Base-by-base conservation (phyloP, 1,140 invertebrate species). In the Coenobita brevimanus region DNA sequence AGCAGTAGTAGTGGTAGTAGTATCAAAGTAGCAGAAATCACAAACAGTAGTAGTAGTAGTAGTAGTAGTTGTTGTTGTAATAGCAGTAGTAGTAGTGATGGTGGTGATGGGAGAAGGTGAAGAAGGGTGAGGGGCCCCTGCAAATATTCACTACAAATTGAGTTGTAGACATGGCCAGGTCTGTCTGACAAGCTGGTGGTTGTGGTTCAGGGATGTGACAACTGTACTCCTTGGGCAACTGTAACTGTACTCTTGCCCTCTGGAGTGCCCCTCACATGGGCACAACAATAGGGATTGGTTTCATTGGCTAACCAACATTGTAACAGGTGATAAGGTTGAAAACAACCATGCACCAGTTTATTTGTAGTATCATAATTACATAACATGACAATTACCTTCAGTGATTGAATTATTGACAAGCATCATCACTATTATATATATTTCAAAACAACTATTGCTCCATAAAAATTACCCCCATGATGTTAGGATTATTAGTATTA, bases 381-480 rank as follows among this genome's bases (percentile, higher is more conserved):
- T 87, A 87, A 87, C 85, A 87, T 87, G 76, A 87, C 85, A 87
- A 87, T 87, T 89, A 89, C 75, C 81, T 71, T 83, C 62, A 83
- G 81, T 83, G 88, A 83, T 83, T 83, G 75, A 89, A 89, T 83
- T 83, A 83, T 83, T 83, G 80, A 83, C 81, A 89, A 89, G 80
- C 80, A 89, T 82, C 88, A 89, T 89, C 81, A 84, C 88, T 83
- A 89, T 89, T 83, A 82, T 89, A 89, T 79, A 79, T 83, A 89
- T 46, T 89, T 89, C 80, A 89, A 89, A 89, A 89, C 88, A 89
- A 89, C 82, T 89, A 89, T 89, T 84, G 81, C 82, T 83, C 82
- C 80, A 89, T 89, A 84, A 84, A 89, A 89, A 89, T 60, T 73
- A 89, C 81, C 73, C 81, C 82, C 82, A 87, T 87, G 85, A 87